Evolutionary conservation across 2,113 vertebrate species (phyloP).

Genomic region (Plecotus auritus): DNA sequence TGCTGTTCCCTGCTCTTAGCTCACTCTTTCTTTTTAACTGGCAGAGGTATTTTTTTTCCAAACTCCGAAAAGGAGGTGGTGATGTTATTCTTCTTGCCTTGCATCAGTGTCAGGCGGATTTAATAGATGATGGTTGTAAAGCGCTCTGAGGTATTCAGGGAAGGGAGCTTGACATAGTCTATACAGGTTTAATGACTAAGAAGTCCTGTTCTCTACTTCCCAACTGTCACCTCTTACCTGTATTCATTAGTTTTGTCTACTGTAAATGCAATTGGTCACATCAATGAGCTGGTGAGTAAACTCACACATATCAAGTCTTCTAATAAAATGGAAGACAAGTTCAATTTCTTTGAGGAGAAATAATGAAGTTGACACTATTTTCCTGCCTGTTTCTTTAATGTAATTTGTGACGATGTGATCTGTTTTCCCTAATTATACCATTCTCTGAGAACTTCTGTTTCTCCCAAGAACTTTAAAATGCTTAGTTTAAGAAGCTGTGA

Average conservation of each 20-base stretch:
- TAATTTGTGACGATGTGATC: not conserved
- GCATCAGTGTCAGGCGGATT: not conserved
- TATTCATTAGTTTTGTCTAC: conserved; percentile 55
- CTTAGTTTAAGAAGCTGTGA: not conserved
- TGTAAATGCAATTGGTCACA: conserved; percentile 51
- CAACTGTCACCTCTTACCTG: conserved; percentile 18
- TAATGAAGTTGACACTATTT: conserved; percentile 28
- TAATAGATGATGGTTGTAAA: conserved; percentile 5
- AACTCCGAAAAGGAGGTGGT: not conserved
- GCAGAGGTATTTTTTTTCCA: not conserved
- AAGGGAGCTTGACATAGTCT: not conserved
- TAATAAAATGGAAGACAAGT: conserved; percentile 51
- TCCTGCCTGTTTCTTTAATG: conserved; percentile 31
- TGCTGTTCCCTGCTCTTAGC: not conserved
- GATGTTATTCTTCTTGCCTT: not conserved
- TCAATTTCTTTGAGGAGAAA: conserved; percentile 43
- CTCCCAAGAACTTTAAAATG: conserved; percentile 3
- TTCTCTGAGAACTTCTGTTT: not conserved
- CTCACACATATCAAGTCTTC: conserved; percentile 26
- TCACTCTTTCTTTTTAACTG: not conserved
- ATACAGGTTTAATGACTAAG: conserved; percentile 33
- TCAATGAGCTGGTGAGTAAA: conserved; percentile 39
- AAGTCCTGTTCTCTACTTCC: conserved; percentile 12
- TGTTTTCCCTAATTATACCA: not conserved
- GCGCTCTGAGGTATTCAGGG: conserved; percentile 23